These are phyloP conservation scores for Bombus confusus DNA, from an alignment of 1,140 invertebrate species.

Conservation along the genomic window DNA sequence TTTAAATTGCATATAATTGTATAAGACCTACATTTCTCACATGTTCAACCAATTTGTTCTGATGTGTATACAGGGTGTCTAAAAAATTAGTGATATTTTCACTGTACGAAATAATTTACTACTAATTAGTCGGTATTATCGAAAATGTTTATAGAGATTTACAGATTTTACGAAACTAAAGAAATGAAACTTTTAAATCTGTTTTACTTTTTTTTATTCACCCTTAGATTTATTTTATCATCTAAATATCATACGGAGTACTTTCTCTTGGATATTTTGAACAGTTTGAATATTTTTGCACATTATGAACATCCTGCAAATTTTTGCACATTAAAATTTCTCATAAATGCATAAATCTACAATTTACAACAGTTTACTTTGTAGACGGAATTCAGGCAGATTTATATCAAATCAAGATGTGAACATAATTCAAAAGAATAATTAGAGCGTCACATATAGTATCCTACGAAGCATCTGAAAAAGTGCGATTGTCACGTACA, in stretches of 20 bases:
- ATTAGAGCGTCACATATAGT: not conserved
- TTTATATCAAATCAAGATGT: not conserved
- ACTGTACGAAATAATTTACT: not conserved
- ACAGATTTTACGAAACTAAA: too few relatives aligned
- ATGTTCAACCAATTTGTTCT: not conserved
- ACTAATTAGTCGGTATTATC: not conserved
- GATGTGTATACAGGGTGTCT: not conserved
- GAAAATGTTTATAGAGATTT: not conserved
- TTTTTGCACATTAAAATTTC: not conserved
- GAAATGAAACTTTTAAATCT: too few relatives aligned
- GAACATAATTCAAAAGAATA: not conserved
- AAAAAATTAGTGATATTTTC: not conserved
- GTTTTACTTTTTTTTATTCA: not conserved
- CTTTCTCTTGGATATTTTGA: too few relatives aligned
- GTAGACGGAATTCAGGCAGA: not conserved
- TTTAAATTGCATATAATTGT: constrained; percentile 7
- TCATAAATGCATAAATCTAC: not conserved
- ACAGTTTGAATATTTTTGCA: too few relatives aligned
- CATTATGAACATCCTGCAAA: not conserved
- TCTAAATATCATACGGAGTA: not conserved
- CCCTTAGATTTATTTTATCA: not conserved
- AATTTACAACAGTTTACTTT: not conserved
- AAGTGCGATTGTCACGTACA: not conserved
- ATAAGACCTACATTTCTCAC: not conserved
- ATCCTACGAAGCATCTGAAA: not conserved